These are phyloP conservation scores for Drosophila grimshawi DNA, from an alignment of 1,140 invertebrate genomes.

Conservation along the genomic window DNA sequence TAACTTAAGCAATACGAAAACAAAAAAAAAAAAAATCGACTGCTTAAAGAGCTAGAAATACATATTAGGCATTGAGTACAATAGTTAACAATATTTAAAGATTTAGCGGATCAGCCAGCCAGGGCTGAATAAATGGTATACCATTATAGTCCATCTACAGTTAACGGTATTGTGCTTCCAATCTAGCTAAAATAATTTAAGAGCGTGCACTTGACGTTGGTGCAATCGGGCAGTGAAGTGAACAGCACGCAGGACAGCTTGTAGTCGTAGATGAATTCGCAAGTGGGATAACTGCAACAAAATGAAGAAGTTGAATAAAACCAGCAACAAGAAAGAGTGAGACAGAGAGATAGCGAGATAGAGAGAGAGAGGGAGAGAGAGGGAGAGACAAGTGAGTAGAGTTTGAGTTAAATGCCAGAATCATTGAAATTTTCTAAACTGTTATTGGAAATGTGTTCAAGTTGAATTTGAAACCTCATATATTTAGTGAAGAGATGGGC, in stretches of 20 bases:
- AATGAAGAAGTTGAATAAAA: too few species aligned
- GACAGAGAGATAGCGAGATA: background rate
- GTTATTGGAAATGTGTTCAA: background rate
- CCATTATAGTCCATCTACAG: background rate
- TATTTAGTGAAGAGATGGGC: background rate
- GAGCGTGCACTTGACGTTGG: conserved; percentile 80
- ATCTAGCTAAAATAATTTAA: conserved; percentile 76
- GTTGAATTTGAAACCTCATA: background rate
- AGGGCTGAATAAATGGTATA: background rate
- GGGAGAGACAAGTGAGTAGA: background rate
- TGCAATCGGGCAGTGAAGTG: conserved; percentile 84
- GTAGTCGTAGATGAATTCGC: conserved; percentile 83
- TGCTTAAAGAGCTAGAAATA: conserved; percentile 22
- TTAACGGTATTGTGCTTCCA: background rate
- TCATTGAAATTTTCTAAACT: conserved; percentile 3
- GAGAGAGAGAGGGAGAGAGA: background rate
- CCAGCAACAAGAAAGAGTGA: background rate
- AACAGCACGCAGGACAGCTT: conserved; percentile 83
- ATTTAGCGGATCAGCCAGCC: background rate
- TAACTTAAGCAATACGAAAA: conserved; percentile 38
- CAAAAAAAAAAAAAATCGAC: conserved; percentile 34
- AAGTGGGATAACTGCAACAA: conserved; percentile 71
- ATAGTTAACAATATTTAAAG: conserved; percentile 24
- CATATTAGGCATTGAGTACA: conserved; percentile 50
- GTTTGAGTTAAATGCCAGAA: background rate